Conservation (phyloP, 2,113 vertebrate species). For the Dunckerocampus dactyliophorus region DNA sequence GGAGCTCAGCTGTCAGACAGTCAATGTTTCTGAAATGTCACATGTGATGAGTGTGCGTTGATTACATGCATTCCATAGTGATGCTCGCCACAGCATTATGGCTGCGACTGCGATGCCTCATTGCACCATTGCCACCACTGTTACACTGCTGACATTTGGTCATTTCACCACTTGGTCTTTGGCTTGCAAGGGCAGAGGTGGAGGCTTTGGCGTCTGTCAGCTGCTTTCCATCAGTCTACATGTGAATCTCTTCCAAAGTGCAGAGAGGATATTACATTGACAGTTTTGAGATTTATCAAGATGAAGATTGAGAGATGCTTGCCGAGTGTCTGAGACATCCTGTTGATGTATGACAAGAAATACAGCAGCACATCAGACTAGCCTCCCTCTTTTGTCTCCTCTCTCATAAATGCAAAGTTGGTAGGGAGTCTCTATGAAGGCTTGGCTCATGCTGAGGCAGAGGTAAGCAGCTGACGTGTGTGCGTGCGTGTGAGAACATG, state of each 20-base stretch:
- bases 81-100: conserved; percentile 24
- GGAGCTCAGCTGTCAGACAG: too few species aligned
- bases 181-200: not conserved
- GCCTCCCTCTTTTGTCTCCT: conserved; percentile 62
- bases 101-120: conserved; percentile 41
- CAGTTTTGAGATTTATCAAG: conserved; percentile 30
- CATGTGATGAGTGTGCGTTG: too few species aligned
- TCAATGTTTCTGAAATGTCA: too few species aligned
- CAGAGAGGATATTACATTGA: conserved; percentile 32
- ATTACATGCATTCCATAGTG: not conserved
- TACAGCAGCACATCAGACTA: conserved; percentile 43
- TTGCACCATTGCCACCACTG: conserved; percentile 39
- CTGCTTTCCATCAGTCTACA: conserved; percentile 13
- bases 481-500: conserved; percentile 24
- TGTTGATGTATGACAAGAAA: conserved; percentile 34
- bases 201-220: not conserved
- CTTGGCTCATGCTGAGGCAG: conserved; percentile 67
- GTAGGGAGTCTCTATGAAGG: conserved; percentile 70
- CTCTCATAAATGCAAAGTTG: conserved; percentile 73
- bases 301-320: conserved; percentile 26
- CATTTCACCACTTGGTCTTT: conserved; percentile 24
- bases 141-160: conserved; percentile 40
- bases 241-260: conserved; percentile 37
- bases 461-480: conserved; percentile 69
- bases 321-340: conserved; percentile 29